Conservation (phyloP, 2,797 vertebrate species). For the Falco peregrinus region DNA sequence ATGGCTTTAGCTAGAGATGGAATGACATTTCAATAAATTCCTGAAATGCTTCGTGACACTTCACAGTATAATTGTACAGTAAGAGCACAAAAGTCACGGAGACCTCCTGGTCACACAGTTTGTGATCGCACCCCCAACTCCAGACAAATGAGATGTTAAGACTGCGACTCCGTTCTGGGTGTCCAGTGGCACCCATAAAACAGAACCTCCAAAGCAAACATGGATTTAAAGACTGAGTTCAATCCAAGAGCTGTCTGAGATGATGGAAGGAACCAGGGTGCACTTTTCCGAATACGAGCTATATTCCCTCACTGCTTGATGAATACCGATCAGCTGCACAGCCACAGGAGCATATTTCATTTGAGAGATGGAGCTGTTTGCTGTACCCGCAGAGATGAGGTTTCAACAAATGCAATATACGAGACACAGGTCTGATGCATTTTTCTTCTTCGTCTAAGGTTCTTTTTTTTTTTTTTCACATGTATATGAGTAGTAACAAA, state of each 20-base stretch:
- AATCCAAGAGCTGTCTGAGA: not conserved
- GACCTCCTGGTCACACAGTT: not conserved
- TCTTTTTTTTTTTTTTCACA: not conserved
- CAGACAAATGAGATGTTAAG: not conserved
- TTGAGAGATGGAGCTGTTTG: slow-evolving; percentile 8
- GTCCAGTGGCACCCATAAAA: not conserved
- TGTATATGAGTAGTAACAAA: not conserved
- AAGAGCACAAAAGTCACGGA: not conserved
- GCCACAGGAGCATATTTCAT: not conserved
- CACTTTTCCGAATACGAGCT: not conserved
- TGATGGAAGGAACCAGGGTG: not conserved
- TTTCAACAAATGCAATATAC: not conserved
- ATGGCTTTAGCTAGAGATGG: not conserved
- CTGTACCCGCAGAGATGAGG: not conserved
- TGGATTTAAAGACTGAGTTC: not conserved
- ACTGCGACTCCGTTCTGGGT: not conserved
- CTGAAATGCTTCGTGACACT: not conserved
- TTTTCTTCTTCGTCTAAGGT: not conserved
- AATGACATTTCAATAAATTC: not conserved
- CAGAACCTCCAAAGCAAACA: not conserved
- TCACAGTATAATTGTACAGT: not conserved
- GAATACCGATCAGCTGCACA: not conserved
- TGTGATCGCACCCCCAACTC: not conserved
- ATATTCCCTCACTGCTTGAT: not conserved
- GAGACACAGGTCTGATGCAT: not conserved